Evolutionary conservation across 2,888 invertebrate genomes (phyloP).

Genomic region (Melanchra persicariae): DNA sequence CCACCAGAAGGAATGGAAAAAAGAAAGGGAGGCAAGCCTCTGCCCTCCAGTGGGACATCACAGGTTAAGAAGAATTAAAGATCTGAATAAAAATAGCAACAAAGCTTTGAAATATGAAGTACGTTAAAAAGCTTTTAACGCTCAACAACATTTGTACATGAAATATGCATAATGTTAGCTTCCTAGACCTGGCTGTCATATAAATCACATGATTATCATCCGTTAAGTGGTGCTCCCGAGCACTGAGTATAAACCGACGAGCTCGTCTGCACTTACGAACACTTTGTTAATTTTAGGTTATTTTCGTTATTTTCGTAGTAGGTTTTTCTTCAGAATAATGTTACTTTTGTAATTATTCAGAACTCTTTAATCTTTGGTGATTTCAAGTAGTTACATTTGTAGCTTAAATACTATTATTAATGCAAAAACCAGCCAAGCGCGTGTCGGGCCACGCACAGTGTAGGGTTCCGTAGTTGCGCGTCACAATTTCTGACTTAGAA

Average conservation of each 20-base stretch:
- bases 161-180: conserved; percentile 37
- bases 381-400: too few relatives aligned
- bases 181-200: conserved; percentile 26
- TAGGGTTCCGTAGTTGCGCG: too few relatives aligned
- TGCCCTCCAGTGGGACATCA: neutral
- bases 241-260: conserved; percentile 12
- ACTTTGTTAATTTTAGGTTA: conserved; percentile 35
- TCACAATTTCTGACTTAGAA: too few relatives aligned
- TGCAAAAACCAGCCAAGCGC: too few relatives aligned
- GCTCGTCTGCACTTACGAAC: conserved; percentile 28
- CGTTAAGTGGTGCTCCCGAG: conserved; percentile 34
- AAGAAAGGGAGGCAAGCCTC: neutral
- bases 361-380: neutral
- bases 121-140: conserved; percentile 42
- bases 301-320: conserved; percentile 11
- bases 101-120: conserved; percentile 20
- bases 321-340: neutral
- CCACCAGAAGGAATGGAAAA: neutral
- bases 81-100: conserved; percentile 16
- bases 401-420: too few relatives aligned
- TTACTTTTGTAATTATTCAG: neutral
- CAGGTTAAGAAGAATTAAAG: neutral
- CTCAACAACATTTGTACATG: conserved; percentile 20
- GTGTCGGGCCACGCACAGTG: too few relatives aligned
- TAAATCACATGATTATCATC: conserved; percentile 55